Evolutionary conservation across 2,113 vertebrate genomes (phyloP), one percentile per base, ranked within the genome.

Genomic region (Malurus cyaneus): DNA sequence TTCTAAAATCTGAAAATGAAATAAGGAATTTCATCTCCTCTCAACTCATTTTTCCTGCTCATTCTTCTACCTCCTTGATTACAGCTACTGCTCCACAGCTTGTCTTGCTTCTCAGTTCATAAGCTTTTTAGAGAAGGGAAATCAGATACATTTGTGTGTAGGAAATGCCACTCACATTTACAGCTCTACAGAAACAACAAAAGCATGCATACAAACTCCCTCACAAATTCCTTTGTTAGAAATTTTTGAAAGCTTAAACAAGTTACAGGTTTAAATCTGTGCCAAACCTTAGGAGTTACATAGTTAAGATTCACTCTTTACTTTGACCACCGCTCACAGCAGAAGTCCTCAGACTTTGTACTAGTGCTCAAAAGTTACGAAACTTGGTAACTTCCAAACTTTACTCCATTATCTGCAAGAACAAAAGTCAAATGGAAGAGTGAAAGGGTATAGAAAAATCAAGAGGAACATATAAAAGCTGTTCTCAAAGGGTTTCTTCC

Each of bases 281-380:
- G 25, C 19, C 46, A 80, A 86, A 89, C 82, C 6, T 19, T 50
- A 9, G 32, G 7, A 80, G 47, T 42, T 64, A 42, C 1, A 2
- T 11, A 62, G 32, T 54, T 44, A 29, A 36, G 13, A 13, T 76
- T 66, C 1, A 0, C 42, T 80, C 32, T 85, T 74, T 36, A 23
- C 65, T 84, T 70, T 54, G 54, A 74, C 16, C 47, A 60, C 20
- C 0, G 0, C 42, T 57, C 46, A 31, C 1, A 44, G 39, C 2
- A 41, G n/a, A 80, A 86, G 41, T 49, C 52, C 28, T 86, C 44
- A 86, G 60, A 77, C n/a, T 85, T 71, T 21, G 15, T 52, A 69
- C 32, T 70, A 65, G 26, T 9, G 4, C 47, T 53, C 61, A 25
- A 23, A 80, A 80, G 31, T 78, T 88, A 83, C 2, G 10, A 57